Evolutionary conservation across 2,888 invertebrate genomes (phyloP), one percentile per base, ranked within the genome.

Genomic region (Parascotia fuliginaria): DNA sequence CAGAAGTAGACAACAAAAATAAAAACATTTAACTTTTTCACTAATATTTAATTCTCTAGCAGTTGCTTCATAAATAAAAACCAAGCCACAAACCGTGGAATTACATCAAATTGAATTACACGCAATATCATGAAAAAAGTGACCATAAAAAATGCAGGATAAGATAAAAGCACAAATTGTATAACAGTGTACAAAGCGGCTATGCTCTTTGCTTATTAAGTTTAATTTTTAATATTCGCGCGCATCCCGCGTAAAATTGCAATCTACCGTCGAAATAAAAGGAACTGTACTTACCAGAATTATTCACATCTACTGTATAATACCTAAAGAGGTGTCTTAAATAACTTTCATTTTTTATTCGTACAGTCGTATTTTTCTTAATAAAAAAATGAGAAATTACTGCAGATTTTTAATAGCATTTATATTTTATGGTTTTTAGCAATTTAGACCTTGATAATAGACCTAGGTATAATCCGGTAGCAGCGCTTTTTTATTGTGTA

Each of bases 221-320:
- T 89, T 90, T 87, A 90, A 89, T 90, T 90, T 90, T 90, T 90
- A 90, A 90, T 90, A 90, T 89, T 81, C 88, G 81, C 75, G 88
- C 81, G 74, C 90, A 85, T 55, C 58, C 79, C 79, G 83, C 89
- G 90, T 87, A 88, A 90, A 90, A 90, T 90, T 90, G 86, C 88
- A 85, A 85, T 87, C 79, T 77, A 73, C 80, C 69, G 66, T 60
- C 68, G 70, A 79, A 85, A 82, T 75, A 80, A 82, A 79, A 81
- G 55, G 55, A 59, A 55, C 45, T 46, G 42, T 64, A 47, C 56
- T 67, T 55, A 48, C 40, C 37, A 42, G 53, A 70, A 68, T 70
- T 56, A 68, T 68, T 64, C 43, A 70, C 52, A 37, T 39, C 53
- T 51, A 42, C 31, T 56, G 42, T 45, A 42, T 32, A 31, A 11